Percentiles rank a stretch among this genome's conserved stretches.
These are phyloP conservation scores for Holothuria glaberrima DNA, from an alignment of 35 echinoderm and acorn worm species.

Conservation along the genomic window DNA sequence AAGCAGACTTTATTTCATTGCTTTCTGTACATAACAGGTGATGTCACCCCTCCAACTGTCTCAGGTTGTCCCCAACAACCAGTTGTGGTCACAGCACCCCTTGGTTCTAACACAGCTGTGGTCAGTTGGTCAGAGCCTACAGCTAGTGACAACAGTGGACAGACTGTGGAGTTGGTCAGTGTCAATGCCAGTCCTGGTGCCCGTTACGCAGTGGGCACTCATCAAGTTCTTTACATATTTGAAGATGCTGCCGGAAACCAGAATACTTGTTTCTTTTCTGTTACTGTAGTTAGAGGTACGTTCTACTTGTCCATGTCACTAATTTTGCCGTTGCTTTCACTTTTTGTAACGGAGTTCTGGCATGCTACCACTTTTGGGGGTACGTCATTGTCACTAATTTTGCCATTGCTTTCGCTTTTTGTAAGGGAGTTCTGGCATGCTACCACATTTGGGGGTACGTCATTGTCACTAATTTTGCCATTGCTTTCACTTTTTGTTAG, in stretches of 20 bases:
- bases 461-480: too few relatives aligned
- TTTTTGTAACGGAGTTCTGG: too few relatives aligned
- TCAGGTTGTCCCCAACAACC: conserved; percentile 11
- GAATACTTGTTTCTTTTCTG: conserved; percentile 6
- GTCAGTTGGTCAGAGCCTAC: conserved; percentile 21
- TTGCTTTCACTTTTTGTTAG: too few relatives aligned
- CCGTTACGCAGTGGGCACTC: neutral
- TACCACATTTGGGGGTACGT: too few relatives aligned
- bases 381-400: too few relatives aligned
- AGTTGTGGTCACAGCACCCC: conserved; percentile 1
- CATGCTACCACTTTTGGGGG: too few relatives aligned
- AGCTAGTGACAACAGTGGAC: neutral
- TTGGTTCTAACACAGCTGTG: neutral
- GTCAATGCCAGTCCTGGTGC: conserved; percentile 10
- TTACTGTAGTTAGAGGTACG: neutral
- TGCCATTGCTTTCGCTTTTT: too few relatives aligned
- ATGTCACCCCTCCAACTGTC: conserved; percentile 10
- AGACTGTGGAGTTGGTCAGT: neutral
- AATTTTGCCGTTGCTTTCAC: too few relatives aligned
- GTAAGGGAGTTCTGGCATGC: too few relatives aligned
- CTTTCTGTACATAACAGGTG: neutral
- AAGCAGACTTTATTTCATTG: neutral
- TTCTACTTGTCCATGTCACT: neutral
- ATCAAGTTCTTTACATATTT: conserved; percentile 11
- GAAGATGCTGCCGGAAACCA: conserved; percentile 7